Conservation (phyloP, 2,888 invertebrate species). For the Petrolisthes cinctipes region DNA sequence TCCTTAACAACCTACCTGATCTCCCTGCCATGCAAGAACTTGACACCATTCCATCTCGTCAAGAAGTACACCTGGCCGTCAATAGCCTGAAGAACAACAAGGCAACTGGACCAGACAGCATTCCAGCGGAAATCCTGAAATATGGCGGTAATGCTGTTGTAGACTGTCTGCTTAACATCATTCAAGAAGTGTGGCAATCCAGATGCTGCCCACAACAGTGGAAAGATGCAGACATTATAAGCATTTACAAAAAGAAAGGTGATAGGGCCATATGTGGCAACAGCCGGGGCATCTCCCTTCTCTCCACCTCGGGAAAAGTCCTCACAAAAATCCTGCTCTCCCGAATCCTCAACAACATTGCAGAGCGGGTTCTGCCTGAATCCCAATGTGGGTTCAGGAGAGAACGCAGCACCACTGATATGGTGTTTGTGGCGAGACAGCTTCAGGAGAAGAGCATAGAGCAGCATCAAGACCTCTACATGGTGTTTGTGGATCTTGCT, state of each 20-base stretch:
- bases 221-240: too few species aligned
- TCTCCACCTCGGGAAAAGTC: background rate
- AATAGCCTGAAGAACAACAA: background rate
- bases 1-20: background rate
- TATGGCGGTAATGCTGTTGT: background rate
- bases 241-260: background rate
- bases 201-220: too few species aligned
- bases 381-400: background rate
- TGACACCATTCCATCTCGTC: background rate
- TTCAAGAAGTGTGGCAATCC: too few species aligned
- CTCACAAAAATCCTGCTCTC: background rate
- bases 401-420: background rate
- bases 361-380: background rate
- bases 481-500: background rate
- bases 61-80: background rate
- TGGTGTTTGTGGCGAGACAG: constrained; percentile 13
- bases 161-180: too few species aligned
- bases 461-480: background rate
- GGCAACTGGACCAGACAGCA: background rate
- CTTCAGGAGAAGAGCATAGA: constrained; percentile 8
- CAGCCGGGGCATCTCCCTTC: constrained; percentile 5
- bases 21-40: background rate
- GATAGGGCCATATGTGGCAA: background rate
- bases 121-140: background rate
- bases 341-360: background rate